Evolutionary conservation across 2,888 invertebrate species (phyloP).

Genomic region (Hypomecis punctinalis): DNA sequence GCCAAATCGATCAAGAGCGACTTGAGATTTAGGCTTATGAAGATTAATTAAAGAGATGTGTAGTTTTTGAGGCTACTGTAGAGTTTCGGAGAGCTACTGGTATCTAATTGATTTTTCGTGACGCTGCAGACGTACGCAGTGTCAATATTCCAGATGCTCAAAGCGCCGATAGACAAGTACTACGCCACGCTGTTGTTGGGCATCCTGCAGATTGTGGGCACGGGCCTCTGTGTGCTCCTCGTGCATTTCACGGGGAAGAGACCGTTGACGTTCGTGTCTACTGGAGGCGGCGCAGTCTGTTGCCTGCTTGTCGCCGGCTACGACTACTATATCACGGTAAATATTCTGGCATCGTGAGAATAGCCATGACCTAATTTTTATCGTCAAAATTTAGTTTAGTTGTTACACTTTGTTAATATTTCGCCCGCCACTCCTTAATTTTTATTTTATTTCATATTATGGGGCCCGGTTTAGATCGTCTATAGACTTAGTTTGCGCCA

Average conservation of each 20-base stretch:
- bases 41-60: not conserved
- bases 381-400: too few relatives aligned
- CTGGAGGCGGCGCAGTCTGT: slow-evolving; percentile 87
- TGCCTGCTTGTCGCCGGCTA: slow-evolving; percentile 87
- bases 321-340: slow-evolving; percentile 64
- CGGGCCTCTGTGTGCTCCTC: slow-evolving; percentile 86
- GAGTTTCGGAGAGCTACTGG: too few relatives aligned
- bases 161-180: slow-evolving; percentile 91
- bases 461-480: too few relatives aligned
- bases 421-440: too few relatives aligned
- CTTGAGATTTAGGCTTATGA: too few relatives aligned
- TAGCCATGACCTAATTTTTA: too few relatives aligned
- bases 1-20: too few relatives aligned
- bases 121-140: slow-evolving; percentile 88
- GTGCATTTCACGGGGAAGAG: slow-evolving; percentile 91
- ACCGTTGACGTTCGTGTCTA: slow-evolving; percentile 87
- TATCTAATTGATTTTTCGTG: not conserved
- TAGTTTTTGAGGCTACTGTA: not conserved
- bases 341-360: not conserved
- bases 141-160: slow-evolving; percentile 88
- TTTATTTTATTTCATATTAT: too few relatives aligned
- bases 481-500: too few relatives aligned
- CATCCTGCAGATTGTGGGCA: slow-evolving; percentile 88
- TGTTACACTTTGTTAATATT: too few relatives aligned
- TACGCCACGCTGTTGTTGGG: slow-evolving; percentile 90